A percentile compares a stretch with the other conserved stretches of the same genome.
phyloP scores from a whole-genome alignment of 2,797 vertebrate genomes.

The Myripristis jacobus region DNA sequence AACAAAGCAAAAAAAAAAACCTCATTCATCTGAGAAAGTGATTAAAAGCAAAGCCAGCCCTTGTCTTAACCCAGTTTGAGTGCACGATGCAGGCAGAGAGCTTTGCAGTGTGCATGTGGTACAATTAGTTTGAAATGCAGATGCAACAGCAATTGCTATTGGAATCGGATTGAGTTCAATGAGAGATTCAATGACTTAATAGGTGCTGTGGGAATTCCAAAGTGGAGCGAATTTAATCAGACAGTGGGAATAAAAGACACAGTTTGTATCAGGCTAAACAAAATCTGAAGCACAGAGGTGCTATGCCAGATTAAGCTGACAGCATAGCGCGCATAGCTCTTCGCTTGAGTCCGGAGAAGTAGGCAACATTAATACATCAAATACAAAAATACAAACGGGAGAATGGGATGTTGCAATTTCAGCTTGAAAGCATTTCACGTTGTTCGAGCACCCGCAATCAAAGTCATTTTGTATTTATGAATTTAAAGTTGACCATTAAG shows the following conservation, averaged over 20 bases:
- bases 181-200: constrained; percentile 43
- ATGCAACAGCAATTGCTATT: constrained; percentile 20
- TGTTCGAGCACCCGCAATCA: no score
- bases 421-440: no score
- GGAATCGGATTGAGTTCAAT: constrained; percentile 20
- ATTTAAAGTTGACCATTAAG: no score
- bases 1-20: not conserved
- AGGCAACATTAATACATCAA: no score
- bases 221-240: constrained; percentile 45
- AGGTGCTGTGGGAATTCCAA: constrained; percentile 44
- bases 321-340: not conserved
- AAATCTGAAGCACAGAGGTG: constrained; percentile 1
- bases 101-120: constrained; percentile 6
- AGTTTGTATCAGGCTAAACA: no score
- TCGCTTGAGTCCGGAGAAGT: no score
- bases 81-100: not conserved
- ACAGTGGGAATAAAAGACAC: not conserved
- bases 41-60: constrained; percentile 20
- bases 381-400: no score
- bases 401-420: no score
- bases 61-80: constrained; percentile 4
- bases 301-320: constrained; percentile 29
- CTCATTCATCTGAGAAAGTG: constrained; percentile 12
- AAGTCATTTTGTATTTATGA: no score
- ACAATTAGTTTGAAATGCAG: constrained; percentile 31